A percentile compares a stretch with the other conserved stretches of the same genome.
These are phyloP conservation scores for Bhutanitis thaidina DNA, from an alignment of 2,888 invertebrate species.

Conservation along the genomic window DNA sequence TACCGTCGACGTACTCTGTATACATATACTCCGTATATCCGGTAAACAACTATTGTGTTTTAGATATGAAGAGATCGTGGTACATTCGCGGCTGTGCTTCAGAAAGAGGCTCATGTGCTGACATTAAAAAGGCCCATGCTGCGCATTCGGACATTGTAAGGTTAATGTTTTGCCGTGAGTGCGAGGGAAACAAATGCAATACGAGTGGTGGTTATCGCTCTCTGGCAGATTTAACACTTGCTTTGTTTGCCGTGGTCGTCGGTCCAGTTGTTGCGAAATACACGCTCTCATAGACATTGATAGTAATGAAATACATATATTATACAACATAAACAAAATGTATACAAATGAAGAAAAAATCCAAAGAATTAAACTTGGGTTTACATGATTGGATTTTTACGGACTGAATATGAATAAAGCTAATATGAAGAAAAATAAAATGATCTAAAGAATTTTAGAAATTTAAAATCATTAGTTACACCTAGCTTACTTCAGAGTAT, in stretches of 20 bases:
- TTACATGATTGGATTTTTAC: no score
- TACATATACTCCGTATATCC: no score
- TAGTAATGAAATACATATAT: no score
- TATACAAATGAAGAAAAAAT: no score
- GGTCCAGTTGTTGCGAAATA: constrained; percentile 50
- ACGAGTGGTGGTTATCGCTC: constrained; percentile 38
- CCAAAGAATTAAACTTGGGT: no score
- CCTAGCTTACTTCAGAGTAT: constrained; percentile 15
- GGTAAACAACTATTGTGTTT: no score
- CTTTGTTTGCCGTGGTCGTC: constrained; percentile 43
- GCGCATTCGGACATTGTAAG: constrained; percentile 35
- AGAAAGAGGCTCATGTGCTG: constrained; percentile 53
- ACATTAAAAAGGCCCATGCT: constrained; percentile 42
- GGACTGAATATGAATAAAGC: no score
- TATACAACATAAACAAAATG: no score
- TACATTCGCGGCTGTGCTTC: constrained; percentile 57
- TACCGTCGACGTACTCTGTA: no score
- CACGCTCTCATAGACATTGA: constrained; percentile 36
- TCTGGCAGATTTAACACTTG: constrained; percentile 38
- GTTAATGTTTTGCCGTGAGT: constrained; percentile 48
- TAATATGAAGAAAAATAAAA: no score
- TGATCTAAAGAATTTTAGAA: neutral
- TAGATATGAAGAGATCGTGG: constrained; percentile 49
- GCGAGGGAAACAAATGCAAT: constrained; percentile 56
- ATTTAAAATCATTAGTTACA: constrained; percentile 22